phyloP scores from a whole-genome alignment of 2,797 vertebrate species.

The Peromyscus attwateri region DNA sequence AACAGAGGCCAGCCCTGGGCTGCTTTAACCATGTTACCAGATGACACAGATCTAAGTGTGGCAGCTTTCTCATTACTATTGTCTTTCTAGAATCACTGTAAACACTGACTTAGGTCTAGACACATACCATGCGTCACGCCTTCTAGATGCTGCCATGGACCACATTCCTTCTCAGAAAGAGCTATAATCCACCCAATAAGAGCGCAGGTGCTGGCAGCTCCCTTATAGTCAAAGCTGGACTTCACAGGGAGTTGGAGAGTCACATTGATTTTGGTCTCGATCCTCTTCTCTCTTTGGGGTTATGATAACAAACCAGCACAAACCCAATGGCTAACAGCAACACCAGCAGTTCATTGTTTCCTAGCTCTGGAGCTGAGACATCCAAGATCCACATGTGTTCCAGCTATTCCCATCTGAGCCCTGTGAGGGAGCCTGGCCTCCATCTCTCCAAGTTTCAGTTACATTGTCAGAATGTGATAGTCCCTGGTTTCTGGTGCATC shows the following conservation, averaged over 20 bases:
- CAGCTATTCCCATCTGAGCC: neutral
- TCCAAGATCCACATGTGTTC: neutral
- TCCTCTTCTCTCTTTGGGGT: neutral
- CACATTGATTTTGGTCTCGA: neutral
- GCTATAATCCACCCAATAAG: neutral
- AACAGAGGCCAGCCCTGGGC: neutral
- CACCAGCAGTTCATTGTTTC: neutral
- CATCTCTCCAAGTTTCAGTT: neutral
- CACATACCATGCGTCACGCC: too few relatives aligned
- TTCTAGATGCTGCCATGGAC: neutral
- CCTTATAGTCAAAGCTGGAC: neutral
- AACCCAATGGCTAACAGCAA: neutral
- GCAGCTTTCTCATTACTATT: neutral
- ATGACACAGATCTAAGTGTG: neutral
- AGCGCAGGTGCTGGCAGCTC: neutral
- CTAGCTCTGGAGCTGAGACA: neutral
- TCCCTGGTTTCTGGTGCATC: neutral
- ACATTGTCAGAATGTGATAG: neutral
- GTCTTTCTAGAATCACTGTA: neutral
- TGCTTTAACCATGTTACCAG: neutral
- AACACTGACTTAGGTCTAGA: neutral
- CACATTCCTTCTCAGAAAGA: neutral
- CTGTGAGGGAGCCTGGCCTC: neutral
- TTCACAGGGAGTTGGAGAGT: neutral
- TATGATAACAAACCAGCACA: neutral